A percentile compares a stretch with the other conserved stretches of the same genome.
Conservation (phyloP, 2,797 vertebrate genomes). For the Fundulus diaphanus region DNA sequence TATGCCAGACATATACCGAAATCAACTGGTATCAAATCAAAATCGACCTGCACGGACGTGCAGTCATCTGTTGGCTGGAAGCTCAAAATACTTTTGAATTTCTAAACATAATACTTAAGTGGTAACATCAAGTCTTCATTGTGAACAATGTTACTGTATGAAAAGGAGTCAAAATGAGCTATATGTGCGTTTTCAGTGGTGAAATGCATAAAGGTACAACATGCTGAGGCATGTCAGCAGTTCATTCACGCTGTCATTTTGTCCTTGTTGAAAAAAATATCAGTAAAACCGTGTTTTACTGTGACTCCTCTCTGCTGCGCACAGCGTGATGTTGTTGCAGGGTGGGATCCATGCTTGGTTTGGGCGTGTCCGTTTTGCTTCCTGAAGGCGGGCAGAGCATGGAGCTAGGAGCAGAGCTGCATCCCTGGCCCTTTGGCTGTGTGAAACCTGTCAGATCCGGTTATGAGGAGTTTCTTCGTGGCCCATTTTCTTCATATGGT, state of each 20-base stretch:
- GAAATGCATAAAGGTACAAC: not conserved
- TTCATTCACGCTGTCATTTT: not conserved
- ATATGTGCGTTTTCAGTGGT: not conserved
- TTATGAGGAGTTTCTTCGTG: not conserved
- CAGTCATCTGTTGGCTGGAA: not conserved
- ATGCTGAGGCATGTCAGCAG: not conserved
- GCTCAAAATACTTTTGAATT: not conserved
- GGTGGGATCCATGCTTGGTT: too few relatives aligned
- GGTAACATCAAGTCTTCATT: not conserved
- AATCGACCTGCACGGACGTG: not conserved
- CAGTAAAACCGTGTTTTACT: not conserved
- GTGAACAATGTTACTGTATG: not conserved
- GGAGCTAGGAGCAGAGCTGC: not conserved
- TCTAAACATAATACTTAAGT: too few relatives aligned
- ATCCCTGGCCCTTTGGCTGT: not conserved
- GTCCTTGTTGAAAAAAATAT: not conserved
- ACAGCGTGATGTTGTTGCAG: not conserved
- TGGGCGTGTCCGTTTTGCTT: not conserved
- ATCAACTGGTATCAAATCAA: not conserved
- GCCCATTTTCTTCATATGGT: not conserved
- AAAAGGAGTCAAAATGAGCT: not conserved
- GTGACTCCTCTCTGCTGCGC: not conserved
- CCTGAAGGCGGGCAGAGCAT: not conserved
- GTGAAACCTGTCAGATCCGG: too few relatives aligned
- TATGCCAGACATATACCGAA: not conserved